A percentile compares a stretch with the other conserved stretches of the same genome.
Conservation (phyloP, 2,888 invertebrate species). For the Cactoblastis cactorum region DNA sequence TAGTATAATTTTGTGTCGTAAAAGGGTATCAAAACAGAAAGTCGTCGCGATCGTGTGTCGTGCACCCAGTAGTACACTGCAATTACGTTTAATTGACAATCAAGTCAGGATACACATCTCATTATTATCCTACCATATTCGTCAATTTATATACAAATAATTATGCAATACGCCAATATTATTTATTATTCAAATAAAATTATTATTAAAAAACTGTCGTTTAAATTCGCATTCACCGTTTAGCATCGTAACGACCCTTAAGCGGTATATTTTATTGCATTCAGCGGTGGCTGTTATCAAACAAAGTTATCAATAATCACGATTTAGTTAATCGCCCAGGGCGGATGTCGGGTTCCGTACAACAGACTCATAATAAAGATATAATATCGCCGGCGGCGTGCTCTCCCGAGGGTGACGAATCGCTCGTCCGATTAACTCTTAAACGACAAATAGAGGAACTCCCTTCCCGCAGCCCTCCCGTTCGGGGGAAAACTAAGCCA, state of each 20-base stretch:
- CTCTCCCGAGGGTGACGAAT: slow-evolving; percentile 77
- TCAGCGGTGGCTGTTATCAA: slow-evolving; percentile 30
- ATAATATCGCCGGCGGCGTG: slow-evolving; percentile 64
- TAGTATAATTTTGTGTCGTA: slow-evolving; percentile 60
- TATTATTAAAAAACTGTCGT: not conserved
- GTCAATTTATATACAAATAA: slow-evolving; percentile 70
- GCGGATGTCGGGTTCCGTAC: slow-evolving; percentile 44
- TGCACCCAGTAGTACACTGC: slow-evolving; percentile 18
- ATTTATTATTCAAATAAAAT: not conserved
- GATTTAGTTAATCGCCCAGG: slow-evolving; percentile 65
- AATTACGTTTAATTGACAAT: slow-evolving; percentile 70
- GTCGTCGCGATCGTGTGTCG: slow-evolving; percentile 45
- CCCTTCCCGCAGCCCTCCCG: slow-evolving; percentile 65
- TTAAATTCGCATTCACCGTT: not conserved
- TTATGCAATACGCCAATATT: slow-evolving; percentile 42
- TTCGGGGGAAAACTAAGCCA: slow-evolving; percentile 73
- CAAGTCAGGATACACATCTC: slow-evolving; percentile 40
- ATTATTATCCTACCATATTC: slow-evolving; percentile 56
- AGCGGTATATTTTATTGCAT: slow-evolving; percentile 22
- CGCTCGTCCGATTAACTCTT: slow-evolving; percentile 78
- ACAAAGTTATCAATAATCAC: slow-evolving; percentile 75
- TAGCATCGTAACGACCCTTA: not conserved
- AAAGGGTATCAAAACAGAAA: slow-evolving; percentile 63
- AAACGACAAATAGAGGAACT: slow-evolving; percentile 78
- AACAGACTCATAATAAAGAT: slow-evolving; percentile 72